Evolutionary conservation across 2,888 invertebrate genomes (phyloP), one percentile per base, ranked within the genome.

Genomic region (Clanis bilineata): DNA sequence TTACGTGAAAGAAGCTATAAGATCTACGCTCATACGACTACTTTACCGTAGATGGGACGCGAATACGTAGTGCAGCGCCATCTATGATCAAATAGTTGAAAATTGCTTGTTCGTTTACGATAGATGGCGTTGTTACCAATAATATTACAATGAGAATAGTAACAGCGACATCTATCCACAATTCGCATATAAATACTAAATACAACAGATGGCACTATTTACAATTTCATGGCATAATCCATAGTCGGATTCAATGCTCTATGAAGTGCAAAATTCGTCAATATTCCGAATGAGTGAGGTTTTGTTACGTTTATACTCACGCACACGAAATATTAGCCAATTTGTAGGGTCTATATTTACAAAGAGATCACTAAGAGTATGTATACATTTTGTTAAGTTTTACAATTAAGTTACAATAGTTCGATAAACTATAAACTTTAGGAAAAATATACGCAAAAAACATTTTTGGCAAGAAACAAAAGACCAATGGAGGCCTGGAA

Each of bases 311-410:
- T 6, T 39, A 5, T 15, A 23, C 22, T 36, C 55, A 25, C 41
- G n/a, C 3, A 15, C 6, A 45, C 12, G 55, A 44, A 55, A 65
- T 62, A 71, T 64, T 72, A 64, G 65, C 65, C 68, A 73, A 70
- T 71, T 64, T 56, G 68, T 67, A 63, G 64, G 65, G 66, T 64
- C 63, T 67, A 54, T 73, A 73, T 73, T 72, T 73, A 73, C 73
- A 73, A 69, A 64, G 68, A 68, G 62, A 64, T 73, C 65, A 71
- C 59, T 57, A 28, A 56, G 59, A 41, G 44, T 56, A 47, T 58
- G 47, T 51, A 51, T 58, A 58, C 51, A 28, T 23, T n/a, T 36
- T 32, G 51, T 51, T 32, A 51, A 51, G 47, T 51, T 32, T 51
- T 51, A 51, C 32, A 51, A 47, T 51, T 51, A 51, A 51, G 28